These are phyloP conservation scores for Tethya wilhelma DNA, from an alignment of 37 sponge, comb jelly and placozoan genomes.

Conservation along the genomic window DNA sequence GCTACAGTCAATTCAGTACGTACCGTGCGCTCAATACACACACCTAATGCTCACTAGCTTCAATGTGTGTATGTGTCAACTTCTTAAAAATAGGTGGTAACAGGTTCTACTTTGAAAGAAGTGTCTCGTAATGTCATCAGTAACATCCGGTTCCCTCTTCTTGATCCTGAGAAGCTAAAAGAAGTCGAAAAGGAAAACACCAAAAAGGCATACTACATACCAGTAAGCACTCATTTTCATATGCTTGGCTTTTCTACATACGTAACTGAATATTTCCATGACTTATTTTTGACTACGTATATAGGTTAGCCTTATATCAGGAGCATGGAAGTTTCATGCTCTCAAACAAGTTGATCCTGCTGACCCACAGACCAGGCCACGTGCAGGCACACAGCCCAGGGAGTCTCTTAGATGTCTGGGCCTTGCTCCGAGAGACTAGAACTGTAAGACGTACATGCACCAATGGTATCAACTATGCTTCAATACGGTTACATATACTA, in stretches of 20 bases:
- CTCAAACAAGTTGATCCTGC: conserved; percentile 73
- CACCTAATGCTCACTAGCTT: background rate
- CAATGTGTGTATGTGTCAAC: background rate
- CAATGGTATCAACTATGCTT: background rate
- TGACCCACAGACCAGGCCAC: conserved; percentile 80
- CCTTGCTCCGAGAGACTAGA: conserved; percentile 26
- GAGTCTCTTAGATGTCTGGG: conserved; percentile 66
- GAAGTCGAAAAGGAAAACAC: conserved; percentile 91
- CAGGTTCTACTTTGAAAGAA: conserved; percentile 76
- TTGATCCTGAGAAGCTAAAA: conserved; percentile 87
- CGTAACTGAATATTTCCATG: background rate
- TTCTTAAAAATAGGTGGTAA: conserved; percentile 77
- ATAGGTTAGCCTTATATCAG: conserved; percentile 82
- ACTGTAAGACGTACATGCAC: background rate
- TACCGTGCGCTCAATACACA: background rate
- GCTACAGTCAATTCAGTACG: conserved; percentile 91
- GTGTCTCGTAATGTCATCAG: conserved; percentile 80
- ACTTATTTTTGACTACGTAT: background rate
- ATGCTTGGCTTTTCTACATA: background rate
- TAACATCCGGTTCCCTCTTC: conserved; percentile 88
- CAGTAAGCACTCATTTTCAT: conserved; percentile 69
- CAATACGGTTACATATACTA: background rate
- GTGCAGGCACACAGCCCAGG: conserved; percentile 86
- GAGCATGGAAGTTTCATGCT: conserved; percentile 99
- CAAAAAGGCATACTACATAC: conserved; percentile 86